phyloP scores from a whole-genome alignment of 2,113 vertebrate species.

The Syngnathus typhle region DNA sequence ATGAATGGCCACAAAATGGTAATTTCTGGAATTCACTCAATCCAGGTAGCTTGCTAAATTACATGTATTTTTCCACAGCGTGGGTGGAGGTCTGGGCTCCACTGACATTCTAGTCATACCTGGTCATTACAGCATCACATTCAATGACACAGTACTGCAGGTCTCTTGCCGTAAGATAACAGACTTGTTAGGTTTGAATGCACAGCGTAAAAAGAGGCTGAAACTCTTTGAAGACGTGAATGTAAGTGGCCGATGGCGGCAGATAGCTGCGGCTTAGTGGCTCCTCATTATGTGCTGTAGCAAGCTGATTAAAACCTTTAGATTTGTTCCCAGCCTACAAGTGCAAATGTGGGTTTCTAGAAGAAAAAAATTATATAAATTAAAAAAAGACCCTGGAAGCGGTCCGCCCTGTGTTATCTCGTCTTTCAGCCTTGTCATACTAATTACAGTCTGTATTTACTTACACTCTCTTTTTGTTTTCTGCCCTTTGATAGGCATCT shows the following conservation, averaged over 20 bases:
- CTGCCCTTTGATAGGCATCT: conserved; percentile 67
- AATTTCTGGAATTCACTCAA: neutral
- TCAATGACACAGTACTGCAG: neutral
- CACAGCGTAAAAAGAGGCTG: conserved; percentile 16
- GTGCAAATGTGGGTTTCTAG: conserved; percentile 23
- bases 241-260: conserved; percentile 69
- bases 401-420: conserved; percentile 65
- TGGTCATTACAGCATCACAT: neutral
- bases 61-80: neutral
- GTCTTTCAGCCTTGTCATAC: conserved; percentile 69
- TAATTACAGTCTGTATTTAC: conserved; percentile 74
- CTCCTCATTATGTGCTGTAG: conserved; percentile 71
- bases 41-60: neutral
- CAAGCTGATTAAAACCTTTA: conserved; percentile 74
- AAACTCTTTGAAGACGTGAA: conserved; percentile 70
- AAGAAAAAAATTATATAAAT: conserved; percentile 20
- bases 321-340: conserved; percentile 54
- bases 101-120: neutral
- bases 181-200: conserved; percentile 45
- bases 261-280: conserved; percentile 68
- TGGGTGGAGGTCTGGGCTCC: neutral
- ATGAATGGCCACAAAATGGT: neutral
- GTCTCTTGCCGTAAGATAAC: conserved; percentile 36
- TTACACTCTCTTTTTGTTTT: conserved; percentile 70
- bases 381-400: conserved; percentile 49